These are phyloP conservation scores for Tautogolabrus adspersus DNA, from an alignment of 2,113 vertebrate species.

Conservation along the genomic window DNA sequence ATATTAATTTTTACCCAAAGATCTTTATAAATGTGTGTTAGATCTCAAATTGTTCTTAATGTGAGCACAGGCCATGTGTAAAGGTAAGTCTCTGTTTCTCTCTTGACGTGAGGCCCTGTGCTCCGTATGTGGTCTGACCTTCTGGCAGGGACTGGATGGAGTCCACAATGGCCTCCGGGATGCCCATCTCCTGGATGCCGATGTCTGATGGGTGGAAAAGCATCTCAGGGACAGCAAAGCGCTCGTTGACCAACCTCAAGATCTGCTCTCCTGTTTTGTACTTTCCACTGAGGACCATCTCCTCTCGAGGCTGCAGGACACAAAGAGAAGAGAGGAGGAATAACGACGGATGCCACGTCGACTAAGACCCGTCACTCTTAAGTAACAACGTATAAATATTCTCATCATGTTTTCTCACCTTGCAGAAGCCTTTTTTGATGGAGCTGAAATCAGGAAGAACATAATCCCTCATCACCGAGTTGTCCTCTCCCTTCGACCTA, in stretches of 20 bases:
- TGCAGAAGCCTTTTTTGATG: slow-evolving; percentile 99
- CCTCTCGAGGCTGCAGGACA: slow-evolving; percentile 88
- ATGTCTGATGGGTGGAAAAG: slow-evolving; percentile 97
- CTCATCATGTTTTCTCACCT: slow-evolving; percentile 80
- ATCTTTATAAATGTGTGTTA: no score
- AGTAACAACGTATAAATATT: no score
- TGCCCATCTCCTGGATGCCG: slow-evolving; percentile 98
- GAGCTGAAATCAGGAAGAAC: slow-evolving; percentile 98
- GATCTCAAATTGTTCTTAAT: no score
- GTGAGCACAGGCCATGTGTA: no score
- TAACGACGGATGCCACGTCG: no score
- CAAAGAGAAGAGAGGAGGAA: neutral
- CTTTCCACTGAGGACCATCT: slow-evolving; percentile 96
- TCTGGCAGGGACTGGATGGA: slow-evolving; percentile 94
- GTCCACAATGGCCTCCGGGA: slow-evolving; percentile 95
- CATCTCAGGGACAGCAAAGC: slow-evolving; percentile 98
- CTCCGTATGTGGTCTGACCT: slow-evolving; percentile 79
- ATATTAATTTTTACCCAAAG: no score
- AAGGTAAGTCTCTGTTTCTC: no score
- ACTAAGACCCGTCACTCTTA: neutral
- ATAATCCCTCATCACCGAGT: slow-evolving; percentile 94
- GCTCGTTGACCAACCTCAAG: slow-evolving; percentile 93
- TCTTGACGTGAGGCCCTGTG: no score
- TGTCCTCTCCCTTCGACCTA: slow-evolving; percentile 95
- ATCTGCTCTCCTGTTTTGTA: slow-evolving; percentile 98